phyloP scores from a whole-genome alignment of 1,140 invertebrate genomes.

The Ectropis grisescens region DNA sequence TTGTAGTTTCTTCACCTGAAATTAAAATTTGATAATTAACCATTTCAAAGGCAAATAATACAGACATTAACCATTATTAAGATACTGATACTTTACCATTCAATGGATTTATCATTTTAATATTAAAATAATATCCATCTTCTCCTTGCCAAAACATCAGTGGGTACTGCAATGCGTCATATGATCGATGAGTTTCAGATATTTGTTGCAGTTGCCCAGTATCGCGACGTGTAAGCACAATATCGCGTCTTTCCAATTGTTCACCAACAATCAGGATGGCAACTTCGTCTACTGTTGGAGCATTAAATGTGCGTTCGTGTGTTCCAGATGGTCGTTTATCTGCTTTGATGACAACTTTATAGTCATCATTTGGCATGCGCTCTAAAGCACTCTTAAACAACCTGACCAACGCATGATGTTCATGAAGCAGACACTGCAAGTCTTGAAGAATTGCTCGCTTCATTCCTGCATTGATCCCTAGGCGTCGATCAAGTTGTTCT shows the following conservation, averaged over 20 bases:
- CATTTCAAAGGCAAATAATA: too few species aligned
- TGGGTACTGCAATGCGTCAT: not conserved
- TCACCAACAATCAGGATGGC: not conserved
- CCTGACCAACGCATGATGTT: slow-evolving; percentile 46
- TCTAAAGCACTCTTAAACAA: slow-evolving; percentile 21
- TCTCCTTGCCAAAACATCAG: not conserved
- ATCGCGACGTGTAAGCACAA: slow-evolving; percentile 5
- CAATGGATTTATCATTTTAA: slow-evolving; percentile 2
- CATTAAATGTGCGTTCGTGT: slow-evolving; percentile 19
- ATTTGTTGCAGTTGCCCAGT: not conserved
- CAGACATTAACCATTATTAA: too few species aligned
- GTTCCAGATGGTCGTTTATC: slow-evolving; percentile 32
- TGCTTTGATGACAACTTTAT: slow-evolving; percentile 40
- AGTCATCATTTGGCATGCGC: slow-evolving; percentile 38
- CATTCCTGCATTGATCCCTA: slow-evolving; percentile 24
- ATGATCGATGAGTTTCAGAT: not conserved
- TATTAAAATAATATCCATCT: not conserved
- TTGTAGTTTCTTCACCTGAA: not conserved
- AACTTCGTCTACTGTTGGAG: slow-evolving; percentile 13
- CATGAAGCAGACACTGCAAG: slow-evolving; percentile 40
- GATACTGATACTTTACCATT: slow-evolving; percentile 14
- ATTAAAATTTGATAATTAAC: too few species aligned
- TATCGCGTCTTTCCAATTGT: not conserved
- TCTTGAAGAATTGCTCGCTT: slow-evolving; percentile 30
- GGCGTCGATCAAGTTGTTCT: slow-evolving; percentile 43